Conservation (phyloP, 2,888 invertebrate species). For the Harmothoe impar region DNA sequence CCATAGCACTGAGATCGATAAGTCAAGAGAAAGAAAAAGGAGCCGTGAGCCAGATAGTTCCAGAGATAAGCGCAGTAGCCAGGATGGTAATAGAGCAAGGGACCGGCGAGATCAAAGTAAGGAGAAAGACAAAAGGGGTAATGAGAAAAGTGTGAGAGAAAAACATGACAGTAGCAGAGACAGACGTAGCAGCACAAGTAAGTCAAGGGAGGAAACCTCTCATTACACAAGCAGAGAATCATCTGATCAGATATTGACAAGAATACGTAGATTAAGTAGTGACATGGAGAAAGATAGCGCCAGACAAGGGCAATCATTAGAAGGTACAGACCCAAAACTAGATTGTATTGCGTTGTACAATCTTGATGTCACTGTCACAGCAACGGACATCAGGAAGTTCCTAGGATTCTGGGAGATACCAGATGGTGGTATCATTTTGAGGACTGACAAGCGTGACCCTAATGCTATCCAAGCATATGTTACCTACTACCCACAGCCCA, state of each 20-base stretch:
- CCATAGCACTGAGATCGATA: too few relatives aligned
- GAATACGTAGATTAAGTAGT: not conserved
- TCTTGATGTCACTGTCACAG: constrained; percentile 17
- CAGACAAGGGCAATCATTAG: not conserved
- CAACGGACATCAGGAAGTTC: not conserved
- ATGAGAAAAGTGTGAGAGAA: too few relatives aligned
- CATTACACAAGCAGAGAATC: not conserved
- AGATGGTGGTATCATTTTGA: not conserved
- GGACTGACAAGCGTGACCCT: not conserved
- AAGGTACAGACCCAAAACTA: not conserved
- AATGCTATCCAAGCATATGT: not conserved
- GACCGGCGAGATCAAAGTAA: not conserved
- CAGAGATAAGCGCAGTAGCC: not conserved
- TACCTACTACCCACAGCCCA: not conserved
- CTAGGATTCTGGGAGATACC: not conserved
- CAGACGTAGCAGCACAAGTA: not conserved
- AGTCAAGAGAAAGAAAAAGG: not conserved
- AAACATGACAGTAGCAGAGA: not conserved
- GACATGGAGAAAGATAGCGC: not conserved
- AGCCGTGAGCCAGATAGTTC: not conserved
- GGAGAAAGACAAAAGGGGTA: not conserved
- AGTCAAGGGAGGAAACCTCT: not conserved
- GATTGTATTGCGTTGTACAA: not conserved
- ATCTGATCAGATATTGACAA: too few relatives aligned
- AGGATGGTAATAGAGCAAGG: not conserved